These are phyloP conservation scores for Florisuga fusca DNA, from an alignment of 2,797 vertebrate genomes.

Conservation along the genomic window DNA sequence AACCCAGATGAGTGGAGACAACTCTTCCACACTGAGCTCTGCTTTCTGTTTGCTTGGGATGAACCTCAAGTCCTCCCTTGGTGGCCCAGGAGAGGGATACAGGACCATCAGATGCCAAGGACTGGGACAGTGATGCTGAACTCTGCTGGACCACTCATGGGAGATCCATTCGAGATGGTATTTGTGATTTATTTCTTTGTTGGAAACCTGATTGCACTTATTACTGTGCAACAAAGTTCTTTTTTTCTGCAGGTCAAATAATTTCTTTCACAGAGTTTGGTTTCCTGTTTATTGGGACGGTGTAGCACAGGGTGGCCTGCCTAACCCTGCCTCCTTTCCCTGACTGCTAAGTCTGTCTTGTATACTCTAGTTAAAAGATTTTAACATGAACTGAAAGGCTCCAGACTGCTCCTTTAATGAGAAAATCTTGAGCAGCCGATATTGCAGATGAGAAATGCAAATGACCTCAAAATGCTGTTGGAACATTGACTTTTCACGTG, in stretches of 20 bases:
- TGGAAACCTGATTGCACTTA: not conserved
- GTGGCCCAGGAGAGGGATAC: not conserved
- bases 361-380: not conserved
- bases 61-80: not conserved
- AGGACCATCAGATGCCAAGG: not conserved
- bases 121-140: not conserved
- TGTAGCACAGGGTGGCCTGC: not conserved
- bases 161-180: not conserved
- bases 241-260: not conserved
- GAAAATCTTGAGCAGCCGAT: not conserved
- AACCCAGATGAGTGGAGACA: not conserved
- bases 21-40: not conserved
- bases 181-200: not conserved
- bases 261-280: not conserved
- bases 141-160: not conserved
- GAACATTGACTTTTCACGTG: not conserved
- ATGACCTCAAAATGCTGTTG: not conserved
- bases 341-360: not conserved
- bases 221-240: not conserved
- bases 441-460: conserved; percentile 7
- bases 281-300: not conserved
- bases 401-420: not conserved
- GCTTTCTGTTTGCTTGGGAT: not conserved
- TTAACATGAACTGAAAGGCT: not conserved
- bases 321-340: not conserved